Base-by-base conservation (phyloP, 2,888 invertebrate genomes). In the Crocallis elinguaria region DNA sequence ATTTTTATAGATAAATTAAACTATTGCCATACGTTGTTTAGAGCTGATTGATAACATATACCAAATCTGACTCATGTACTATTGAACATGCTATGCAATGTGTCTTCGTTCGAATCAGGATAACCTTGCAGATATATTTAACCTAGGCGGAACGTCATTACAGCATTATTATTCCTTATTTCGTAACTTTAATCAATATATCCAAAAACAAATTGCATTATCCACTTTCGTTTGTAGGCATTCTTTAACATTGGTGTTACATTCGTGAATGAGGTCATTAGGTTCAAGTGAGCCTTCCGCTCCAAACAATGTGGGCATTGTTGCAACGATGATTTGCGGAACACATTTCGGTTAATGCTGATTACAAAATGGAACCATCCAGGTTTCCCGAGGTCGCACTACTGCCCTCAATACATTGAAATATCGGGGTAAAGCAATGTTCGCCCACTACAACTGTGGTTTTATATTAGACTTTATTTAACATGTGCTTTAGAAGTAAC, bases 291-390 rank as follows among this genome's bases (percentile, higher is more conserved):
- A 42, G 64, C 67, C 73, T 73, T 66, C 70, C 64, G 67, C 41
- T 64, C 37, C 49, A 67, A 73, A 75, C 77, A 76, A 77, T 73
- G 70, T 57, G 59, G 51, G 58, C 64, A 75, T 78, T 77, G 73
- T 78, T 69, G 55, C 50, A 61, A 49, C 50, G 56, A 45, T 59
- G 62, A 56, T 64, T 73, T 68, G 66, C 37, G 55, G 68, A 65
- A 67, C 73, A 65, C 66, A 69, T 73, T 77, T 62, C 61, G 51
- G 63, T 66, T 65, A 63, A 53, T 56, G 62, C 57, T 61, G 53
- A 67, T 69, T 69, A 72, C 64, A 65, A 71, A 63, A 62, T 57
- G 60, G 44, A 56, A 46, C 35, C 50, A 55, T 61, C 57, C 61
- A 57, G 54, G 58, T 54, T 38, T 52, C 43, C 33, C 64, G 53